Base-by-base conservation (phyloP, 2,888 invertebrate genomes). In the Elmis aenea region DNA sequence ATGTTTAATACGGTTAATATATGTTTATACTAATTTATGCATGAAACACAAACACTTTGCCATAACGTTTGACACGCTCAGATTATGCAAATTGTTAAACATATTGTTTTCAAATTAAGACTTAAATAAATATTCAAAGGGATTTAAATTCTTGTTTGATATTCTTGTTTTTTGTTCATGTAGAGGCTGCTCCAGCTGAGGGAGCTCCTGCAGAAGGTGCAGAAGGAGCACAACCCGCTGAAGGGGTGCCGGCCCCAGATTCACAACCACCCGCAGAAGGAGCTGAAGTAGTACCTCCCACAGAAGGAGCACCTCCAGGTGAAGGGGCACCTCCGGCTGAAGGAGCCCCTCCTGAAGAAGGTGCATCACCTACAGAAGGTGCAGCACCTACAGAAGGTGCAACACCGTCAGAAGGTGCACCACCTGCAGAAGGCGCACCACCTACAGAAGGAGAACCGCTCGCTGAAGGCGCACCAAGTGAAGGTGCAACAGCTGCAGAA, bases 321-420 rank as follows among this genome's bases (percentile, higher is more conserved):
- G 59, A 56, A 42, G 57, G 52, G 9, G 52, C 56, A 5, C 52
- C 68, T 10, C 59, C 62, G 4, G 59, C 55, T 31, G 61, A 63
- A 38, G 62, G 54, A 3, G 55, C 58, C 11, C 54, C 59, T 11
- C 54, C 62, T 4, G 59, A 61, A 2, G 66, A 66, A 53, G 67
- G 58, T 23, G 49, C 55, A 26, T 54, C 62, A 12, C 57, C 58
- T 3, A 52, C 52, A 4, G 59, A 48, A 26, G 46, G 38, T 8
- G 24, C 34, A 13, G 58, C 56, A n/a, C 53, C 62, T 26, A 58
- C 45, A 12, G 50, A 56, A 21, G 58, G 53, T 22, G 60, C 60
- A 0, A 61, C 65, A 36, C 62, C 66, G 5, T 56, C 63, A 1
- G 67, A 62, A 26, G 62, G 62, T 24, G 66, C 64, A 0, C 62